Evolutionary conservation across 2,888 invertebrate genomes (phyloP), one percentile per base, ranked within the genome.

Genomic region (Tinea semifulvella): DNA sequence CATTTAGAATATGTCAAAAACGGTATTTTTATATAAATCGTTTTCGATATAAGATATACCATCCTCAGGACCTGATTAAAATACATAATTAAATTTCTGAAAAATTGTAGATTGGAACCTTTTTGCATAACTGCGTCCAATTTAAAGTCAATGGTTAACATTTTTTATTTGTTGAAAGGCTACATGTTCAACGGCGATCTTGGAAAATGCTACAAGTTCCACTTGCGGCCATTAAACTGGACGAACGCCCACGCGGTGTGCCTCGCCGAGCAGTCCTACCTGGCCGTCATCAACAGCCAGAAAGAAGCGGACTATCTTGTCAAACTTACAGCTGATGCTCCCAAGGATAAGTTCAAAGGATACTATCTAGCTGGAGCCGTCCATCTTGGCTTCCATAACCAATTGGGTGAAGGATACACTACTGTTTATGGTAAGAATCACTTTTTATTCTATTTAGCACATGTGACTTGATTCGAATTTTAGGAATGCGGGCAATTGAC

Each of bases 151-250:
- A n/a, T n/a, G n/a, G n/a, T n/a, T n/a, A n/a, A n/a, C n/a, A n/a
- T n/a, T n/a, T n/a, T n/a, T n/a, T n/a, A n/a, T n/a, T 26, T 26
- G 11, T 26, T 26, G n/a, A 26, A 57, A 75, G 74, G 55, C 46
- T 76, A 76, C 50, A 47, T 49, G 38, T 68, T 54, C 50, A 56
- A 61, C 31, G 53, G 55, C 6, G 46, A 46, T 1, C 44, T 57
- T 2, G 63, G 63, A 2, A 61, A 57, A 50, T 76, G 72, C 51
- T 75, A 73, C 55, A 74, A 73, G 48, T 64, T 73, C 47, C 72
- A 75, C 46, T 46, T 62, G 13, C 52, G 50, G 1, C 68, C 72
- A 0, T 53, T 52, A 48, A 68, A 56, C 40, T 77, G 76, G 75
- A 56, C 56, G 0, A 68, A 70, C 0, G 75, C 75, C 0, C 58